These are phyloP conservation scores for Stictonetta naevosa DNA, from an alignment of 2,113 vertebrate genomes.

Conservation along the genomic window DNA sequence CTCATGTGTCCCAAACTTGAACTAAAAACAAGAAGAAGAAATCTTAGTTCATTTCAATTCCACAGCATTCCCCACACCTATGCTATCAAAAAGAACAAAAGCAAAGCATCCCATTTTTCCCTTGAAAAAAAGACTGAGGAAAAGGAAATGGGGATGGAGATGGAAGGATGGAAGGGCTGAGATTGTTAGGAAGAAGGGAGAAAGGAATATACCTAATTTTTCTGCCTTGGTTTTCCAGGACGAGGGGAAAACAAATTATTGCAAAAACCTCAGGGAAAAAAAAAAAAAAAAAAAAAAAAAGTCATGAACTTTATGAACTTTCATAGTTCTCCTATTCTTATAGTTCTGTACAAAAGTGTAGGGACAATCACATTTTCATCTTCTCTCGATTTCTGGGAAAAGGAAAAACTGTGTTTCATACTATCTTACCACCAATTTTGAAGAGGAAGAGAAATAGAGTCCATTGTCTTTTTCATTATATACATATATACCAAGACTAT, in stretches of 20 bases:
- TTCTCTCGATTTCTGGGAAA: neutral
- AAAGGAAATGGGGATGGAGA: neutral
- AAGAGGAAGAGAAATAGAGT: neutral
- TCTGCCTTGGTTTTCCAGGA: neutral
- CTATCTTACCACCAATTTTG: neutral
- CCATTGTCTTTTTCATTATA: neutral
- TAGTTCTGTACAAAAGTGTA: neutral
- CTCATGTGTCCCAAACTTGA: neutral
- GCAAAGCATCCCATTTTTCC: neutral
- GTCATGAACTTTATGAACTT: neutral
- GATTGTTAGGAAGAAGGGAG: neutral
- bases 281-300: neutral
- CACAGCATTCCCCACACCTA: neutral
- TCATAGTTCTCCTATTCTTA: neutral
- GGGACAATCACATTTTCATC: neutral
- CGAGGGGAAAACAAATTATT: neutral
- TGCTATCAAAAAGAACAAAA: neutral
- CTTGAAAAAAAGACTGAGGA: neutral
- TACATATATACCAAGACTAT: neutral
- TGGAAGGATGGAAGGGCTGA: neutral
- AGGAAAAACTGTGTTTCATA: neutral
- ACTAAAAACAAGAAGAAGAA: neutral
- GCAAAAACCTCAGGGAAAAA: neutral
- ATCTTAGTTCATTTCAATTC: neutral
- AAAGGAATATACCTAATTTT: neutral